A percentile compares a stretch with the other conserved stretches of the same genome.
Evolutionary conservation across 2,797 vertebrate species (phyloP).

Genomic region (Xenops minutus): DNA sequence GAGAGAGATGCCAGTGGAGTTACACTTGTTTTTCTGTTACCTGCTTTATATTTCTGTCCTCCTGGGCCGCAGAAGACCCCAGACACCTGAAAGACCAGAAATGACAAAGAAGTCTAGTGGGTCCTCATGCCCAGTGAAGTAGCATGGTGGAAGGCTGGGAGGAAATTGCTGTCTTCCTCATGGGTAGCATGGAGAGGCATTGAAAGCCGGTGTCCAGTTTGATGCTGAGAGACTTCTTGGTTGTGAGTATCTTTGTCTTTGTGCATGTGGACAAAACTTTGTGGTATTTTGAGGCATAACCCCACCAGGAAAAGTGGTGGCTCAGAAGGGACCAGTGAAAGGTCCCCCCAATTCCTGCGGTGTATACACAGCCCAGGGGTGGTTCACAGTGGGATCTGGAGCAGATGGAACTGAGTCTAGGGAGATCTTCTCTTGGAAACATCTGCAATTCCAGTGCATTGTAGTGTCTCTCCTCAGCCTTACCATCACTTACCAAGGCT

Average conservation of each 20-base stretch:
- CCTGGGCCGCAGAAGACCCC: background rate
- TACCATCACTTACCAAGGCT: background rate
- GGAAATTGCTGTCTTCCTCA: accelerated
- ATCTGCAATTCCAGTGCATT: background rate
- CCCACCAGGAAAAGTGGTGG: background rate
- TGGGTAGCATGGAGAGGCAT: accelerated
- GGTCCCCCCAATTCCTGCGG: background rate
- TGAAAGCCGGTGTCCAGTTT: background rate
- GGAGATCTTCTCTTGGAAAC: background rate
- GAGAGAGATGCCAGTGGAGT: background rate
- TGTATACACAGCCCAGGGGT: background rate
- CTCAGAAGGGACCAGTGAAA: background rate
- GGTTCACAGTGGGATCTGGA: background rate
- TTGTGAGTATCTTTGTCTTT: background rate
- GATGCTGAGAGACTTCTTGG: background rate
- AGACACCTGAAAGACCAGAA: background rate
- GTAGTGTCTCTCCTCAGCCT: background rate
- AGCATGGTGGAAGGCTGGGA: background rate
- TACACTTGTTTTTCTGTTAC: background rate
- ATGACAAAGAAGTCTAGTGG: background rate
- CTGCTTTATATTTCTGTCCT: background rate
- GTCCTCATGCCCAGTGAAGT: background rate
- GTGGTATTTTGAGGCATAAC: background rate
- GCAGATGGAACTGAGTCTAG: background rate
- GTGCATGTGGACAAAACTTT: background rate